These are phyloP conservation scores for Centruroides sculpturatus DNA, from an alignment of 1,140 invertebrate genomes.

Conservation along the genomic window DNA sequence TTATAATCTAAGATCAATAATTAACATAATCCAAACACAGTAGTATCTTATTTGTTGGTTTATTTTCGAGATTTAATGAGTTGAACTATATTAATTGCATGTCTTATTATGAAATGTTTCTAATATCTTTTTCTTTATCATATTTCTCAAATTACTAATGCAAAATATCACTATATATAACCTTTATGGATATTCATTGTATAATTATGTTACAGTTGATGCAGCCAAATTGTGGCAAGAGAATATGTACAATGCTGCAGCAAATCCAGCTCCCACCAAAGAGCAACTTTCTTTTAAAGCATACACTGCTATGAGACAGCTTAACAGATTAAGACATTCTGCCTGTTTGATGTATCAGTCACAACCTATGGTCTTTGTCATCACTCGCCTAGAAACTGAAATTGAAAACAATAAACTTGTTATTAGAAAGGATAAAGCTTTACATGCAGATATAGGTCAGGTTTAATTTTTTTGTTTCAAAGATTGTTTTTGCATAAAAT, in stretches of 20 bases:
- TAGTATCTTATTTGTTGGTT: too few relatives aligned
- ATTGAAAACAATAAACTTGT: slow-evolving; percentile 29
- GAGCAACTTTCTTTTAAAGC: slow-evolving; percentile 33
- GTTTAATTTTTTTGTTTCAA: too few relatives aligned
- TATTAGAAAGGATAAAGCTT: slow-evolving; percentile 31
- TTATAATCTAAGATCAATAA: too few relatives aligned
- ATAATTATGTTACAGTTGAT: slow-evolving; percentile 7
- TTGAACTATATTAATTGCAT: too few relatives aligned
- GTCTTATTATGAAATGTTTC: too few relatives aligned
- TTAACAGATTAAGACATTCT: slow-evolving; percentile 30
- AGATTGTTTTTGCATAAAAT: too few relatives aligned
- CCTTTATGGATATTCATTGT: too few relatives aligned
- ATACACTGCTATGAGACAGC: slow-evolving; percentile 28
- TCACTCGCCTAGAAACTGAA: slow-evolving; percentile 31
- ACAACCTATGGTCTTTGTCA: slow-evolving; percentile 24
- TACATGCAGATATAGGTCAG: slow-evolving; percentile 33
- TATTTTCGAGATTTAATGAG: too few relatives aligned
- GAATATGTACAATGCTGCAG: slow-evolving; percentile 1
- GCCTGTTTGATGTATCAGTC: slow-evolving; percentile 33
- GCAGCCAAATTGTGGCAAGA: slow-evolving; percentile 12
- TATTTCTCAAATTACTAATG: too few relatives aligned
- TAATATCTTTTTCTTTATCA: too few relatives aligned
- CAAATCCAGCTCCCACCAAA: slow-evolving; percentile 29
- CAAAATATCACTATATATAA: too few relatives aligned
- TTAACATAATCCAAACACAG: too few relatives aligned